Evolutionary conservation across 2,797 vertebrate species (phyloP).

Genomic region (Manis crassicaudata): DNA sequence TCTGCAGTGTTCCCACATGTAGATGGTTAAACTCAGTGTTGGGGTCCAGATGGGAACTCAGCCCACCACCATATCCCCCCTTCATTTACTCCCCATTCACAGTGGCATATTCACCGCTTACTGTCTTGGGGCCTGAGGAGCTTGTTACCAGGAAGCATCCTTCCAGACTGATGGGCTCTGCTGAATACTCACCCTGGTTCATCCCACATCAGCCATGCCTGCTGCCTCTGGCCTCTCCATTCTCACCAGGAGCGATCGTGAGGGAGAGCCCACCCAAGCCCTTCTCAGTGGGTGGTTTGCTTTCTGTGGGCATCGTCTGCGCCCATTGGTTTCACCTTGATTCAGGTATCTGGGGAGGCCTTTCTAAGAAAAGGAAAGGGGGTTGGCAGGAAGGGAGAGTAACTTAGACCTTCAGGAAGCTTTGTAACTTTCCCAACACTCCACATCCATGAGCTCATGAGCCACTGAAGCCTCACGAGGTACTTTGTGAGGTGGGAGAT

Average conservation of each 20-base stretch:
- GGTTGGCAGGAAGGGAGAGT: not conserved
- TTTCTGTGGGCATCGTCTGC: fast-evolving
- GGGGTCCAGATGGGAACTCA: not conserved
- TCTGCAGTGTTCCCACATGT: not conserved
- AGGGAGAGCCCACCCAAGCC: not conserved
- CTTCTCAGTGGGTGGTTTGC: not conserved
- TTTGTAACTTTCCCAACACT: not conserved
- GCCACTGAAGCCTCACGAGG: not conserved
- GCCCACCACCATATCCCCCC: no score
- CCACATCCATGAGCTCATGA: not conserved
- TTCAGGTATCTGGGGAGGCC: not conserved
- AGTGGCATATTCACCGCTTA: not conserved
- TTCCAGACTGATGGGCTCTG: not conserved
- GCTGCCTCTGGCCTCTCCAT: not conserved
- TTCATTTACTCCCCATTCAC: not conserved
- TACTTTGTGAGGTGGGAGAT: not conserved
- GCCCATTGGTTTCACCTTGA: fast-evolving
- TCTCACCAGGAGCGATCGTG: not conserved
- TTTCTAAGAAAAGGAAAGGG: not conserved
- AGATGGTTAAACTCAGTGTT: not conserved
- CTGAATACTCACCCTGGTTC: not conserved
- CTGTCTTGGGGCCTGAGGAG: not conserved
- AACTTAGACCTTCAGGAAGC: not conserved
- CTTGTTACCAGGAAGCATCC: not conserved
- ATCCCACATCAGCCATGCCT: not conserved